Evolutionary conservation across 1,140 invertebrate species (phyloP), one percentile per base, ranked within the genome.

Genomic region (Drosophila kurseongensis): DNA sequence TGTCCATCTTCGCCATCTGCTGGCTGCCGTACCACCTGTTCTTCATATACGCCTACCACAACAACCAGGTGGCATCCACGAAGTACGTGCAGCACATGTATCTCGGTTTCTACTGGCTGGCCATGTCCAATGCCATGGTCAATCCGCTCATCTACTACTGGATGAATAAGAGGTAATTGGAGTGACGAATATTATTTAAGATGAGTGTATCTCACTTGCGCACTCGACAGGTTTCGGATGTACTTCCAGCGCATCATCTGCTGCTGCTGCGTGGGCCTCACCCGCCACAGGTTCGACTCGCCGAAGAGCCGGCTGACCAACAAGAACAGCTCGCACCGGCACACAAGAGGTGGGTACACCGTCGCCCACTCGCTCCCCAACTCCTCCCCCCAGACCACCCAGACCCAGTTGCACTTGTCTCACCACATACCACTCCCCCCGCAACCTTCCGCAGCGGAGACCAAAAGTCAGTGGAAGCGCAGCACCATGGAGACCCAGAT

Each of bases 71-170:
- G 10, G 93, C 95, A 23, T 95, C 95, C 80, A 95, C 94, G 62
- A 94, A 94, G 59, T 96, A 97, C 83, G 95, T 97, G 0, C 96
- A 97, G 83, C 96, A 97, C 74, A 93, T 98, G 44, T 97, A 96
- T 92, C 93, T 98, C 9, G 94, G 94, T 6, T 97, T 98, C 92
- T 98, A 98, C 84, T 98, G 97, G 96, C 93, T 98, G 14, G 97
- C 97, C 2, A 98, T 98, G 97, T 96, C 96, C 2, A 98, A 97
- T 81, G 96, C 97, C 2, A 97, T 97, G 96, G 96, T 97, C 57
- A 98, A 98, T 93, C 97, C 97, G 0, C 95, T 98, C 47, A 97
- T 98, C 36, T 98, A 98, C 91, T 98, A 97, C 91, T 97, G 96
- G 96, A 98, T 98, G 96, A 98, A 98, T 91, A 95, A 94, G 51